Evolutionary conservation across 2,113 vertebrate genomes (phyloP), one percentile per base, ranked within the genome.

Genomic region (Lagopus muta): DNA sequence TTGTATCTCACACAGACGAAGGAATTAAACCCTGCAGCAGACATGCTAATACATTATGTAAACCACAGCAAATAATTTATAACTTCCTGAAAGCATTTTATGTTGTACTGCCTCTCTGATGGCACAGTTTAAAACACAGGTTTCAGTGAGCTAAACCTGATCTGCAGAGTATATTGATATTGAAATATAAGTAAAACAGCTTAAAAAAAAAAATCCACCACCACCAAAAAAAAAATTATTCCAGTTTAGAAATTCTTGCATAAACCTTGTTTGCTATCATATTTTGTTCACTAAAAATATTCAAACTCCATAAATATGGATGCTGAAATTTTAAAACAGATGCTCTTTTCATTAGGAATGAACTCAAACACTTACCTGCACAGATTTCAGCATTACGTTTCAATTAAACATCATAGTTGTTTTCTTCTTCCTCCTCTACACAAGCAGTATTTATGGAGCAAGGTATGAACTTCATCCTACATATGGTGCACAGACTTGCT

Each of bases 41-140:
- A 43, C 82, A 65, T 75, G 22, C 34, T 79, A 90, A 88, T 69
- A 61, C 43, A 94, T 95, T 80, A 93, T 83, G 64, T 28, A 96
- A 85, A 89, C 34, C 38, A 75, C 27, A 78, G 57, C 28, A 95
- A 96, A 91, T 94, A 89, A 92, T 94, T 85, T 88, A 94, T 86
- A 69, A 67, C 76, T 95, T 92, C 50, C 71, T 80, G 71, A 89
- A 61, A 85, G 55, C 24, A 80, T 61, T 94, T 89, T n/a, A 65
- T 60, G 32, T 70, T 72, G 38, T 13, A 52, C 43, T 78, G 38
- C 17, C 36, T 69, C 38, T 19, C 8, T 43, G 86, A 52, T 19
- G 40, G 69, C 57, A 81, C 19, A 65, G 19, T 50, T 90, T 75
- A 65, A 67, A 89, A 83, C 52, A 75, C 6, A 3, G 15, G 60